phyloP scores from a whole-genome alignment of 2,888 invertebrate species.

The Aethes cnicana region DNA sequence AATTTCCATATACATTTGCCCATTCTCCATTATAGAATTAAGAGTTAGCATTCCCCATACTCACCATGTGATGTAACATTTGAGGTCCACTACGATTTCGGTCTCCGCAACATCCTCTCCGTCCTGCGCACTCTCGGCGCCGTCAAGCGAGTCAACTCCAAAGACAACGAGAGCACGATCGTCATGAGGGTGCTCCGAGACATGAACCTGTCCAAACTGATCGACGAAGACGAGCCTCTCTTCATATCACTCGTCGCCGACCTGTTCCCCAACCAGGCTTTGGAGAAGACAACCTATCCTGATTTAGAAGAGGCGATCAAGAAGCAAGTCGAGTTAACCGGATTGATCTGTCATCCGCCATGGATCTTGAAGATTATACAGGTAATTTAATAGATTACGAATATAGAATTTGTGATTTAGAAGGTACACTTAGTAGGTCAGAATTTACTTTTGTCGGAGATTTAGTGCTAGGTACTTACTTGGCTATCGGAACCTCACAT shows the following conservation, averaged over 20 bases:
- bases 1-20: too few species aligned
- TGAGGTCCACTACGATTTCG: constrained; percentile 98
- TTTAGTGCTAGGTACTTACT: too few species aligned
- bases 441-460: too few species aligned
- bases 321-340: constrained; percentile 90
- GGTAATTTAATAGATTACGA: constrained; percentile 61
- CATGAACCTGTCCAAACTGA: constrained; percentile 98
- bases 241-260: constrained; percentile 98
- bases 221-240: constrained; percentile 98
- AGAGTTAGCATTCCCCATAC: background rate
- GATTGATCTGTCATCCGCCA: constrained; percentile 94
- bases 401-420: background rate
- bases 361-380: constrained; percentile 97
- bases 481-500: too few species aligned
- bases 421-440: too few species aligned
- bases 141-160: constrained; percentile 93
- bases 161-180: constrained; percentile 96
- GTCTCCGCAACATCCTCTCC: constrained; percentile 96
- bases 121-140: constrained; percentile 96
- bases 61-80: too few species aligned
- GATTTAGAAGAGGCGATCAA: constrained; percentile 94
- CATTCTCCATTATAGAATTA: constrained; percentile 1
- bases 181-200: constrained; percentile 98
- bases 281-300: constrained; percentile 94
- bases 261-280: constrained; percentile 95